Evolutionary conservation across 35 echinoderm and acorn worm genomes (phyloP).

Genomic region (Ophiothrix spiculata): DNA sequence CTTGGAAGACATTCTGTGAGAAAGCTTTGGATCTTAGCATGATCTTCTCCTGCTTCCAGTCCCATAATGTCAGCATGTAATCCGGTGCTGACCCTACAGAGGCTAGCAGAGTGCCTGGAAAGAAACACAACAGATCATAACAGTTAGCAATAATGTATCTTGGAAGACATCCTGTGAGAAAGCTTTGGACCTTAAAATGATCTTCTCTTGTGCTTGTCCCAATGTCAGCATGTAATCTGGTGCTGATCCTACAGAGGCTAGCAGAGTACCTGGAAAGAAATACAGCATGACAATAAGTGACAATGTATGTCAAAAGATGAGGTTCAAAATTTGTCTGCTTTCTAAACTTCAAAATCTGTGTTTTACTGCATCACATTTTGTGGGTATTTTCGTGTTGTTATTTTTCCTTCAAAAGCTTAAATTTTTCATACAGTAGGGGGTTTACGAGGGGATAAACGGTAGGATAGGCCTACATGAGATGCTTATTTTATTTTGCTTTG

Average conservation of each 20-base stretch:
- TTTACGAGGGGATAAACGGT: no score
- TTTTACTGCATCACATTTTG: no score
- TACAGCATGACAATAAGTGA: no score
- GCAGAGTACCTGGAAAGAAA: slow-evolving; percentile 62
- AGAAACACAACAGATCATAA: slow-evolving; percentile 80
- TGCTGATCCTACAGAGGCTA: slow-evolving; percentile 75
- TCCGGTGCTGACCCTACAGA: slow-evolving; percentile 85
- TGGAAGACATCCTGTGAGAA: slow-evolving; percentile 97
- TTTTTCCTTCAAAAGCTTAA: no score
- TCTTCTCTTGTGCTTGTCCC: slow-evolving; percentile 79
- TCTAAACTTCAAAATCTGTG: no score
- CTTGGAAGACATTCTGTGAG: slow-evolving; percentile 96
- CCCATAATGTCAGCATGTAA: slow-evolving; percentile 97
- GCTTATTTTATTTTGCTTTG: no score
- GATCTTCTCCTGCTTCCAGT: slow-evolving; percentile 89
- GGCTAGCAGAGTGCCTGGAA: slow-evolving; percentile 61
- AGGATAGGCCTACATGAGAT: no score
- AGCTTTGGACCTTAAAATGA: slow-evolving; percentile 79
- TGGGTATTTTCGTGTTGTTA: no score
- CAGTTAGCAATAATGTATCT: slow-evolving; percentile 93
- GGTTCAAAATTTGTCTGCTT: no score
- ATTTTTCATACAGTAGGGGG: no score
- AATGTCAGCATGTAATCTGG: slow-evolving; percentile 95
- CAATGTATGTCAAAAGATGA: no score
- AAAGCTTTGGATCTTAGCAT: slow-evolving; percentile 92